Evolutionary conservation across 2,888 invertebrate species (phyloP).

Genomic region (Volucella zonaria): DNA sequence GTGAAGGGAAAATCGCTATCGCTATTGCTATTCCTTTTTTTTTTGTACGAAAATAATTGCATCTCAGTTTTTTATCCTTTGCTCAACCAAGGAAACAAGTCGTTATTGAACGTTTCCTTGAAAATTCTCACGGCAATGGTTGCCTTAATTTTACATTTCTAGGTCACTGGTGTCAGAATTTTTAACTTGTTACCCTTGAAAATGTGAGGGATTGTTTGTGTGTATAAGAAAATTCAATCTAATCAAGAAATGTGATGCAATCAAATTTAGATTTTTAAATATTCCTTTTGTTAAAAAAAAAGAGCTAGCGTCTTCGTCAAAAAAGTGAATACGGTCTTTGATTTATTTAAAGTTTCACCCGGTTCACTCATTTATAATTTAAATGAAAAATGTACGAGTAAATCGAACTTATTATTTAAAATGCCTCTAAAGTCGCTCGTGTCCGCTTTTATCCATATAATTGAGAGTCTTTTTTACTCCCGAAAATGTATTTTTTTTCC

Average conservation of each 20-base stretch:
- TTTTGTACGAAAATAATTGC: conserved; percentile 49
- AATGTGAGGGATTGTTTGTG: conserved; percentile 42
- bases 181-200: conserved; percentile 67
- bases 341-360: conserved; percentile 25
- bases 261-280: conserved; percentile 20
- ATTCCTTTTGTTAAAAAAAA: not conserved
- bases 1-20: conserved; percentile 17
- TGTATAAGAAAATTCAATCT: conserved; percentile 32
- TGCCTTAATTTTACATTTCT: conserved; percentile 27
- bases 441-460: conserved; percentile 27
- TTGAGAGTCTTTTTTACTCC: conserved; percentile 23
- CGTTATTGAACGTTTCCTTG: conserved; percentile 42
- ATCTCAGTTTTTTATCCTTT: conserved; percentile 12
- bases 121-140: conserved; percentile 31
- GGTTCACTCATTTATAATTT: conserved; percentile 15
- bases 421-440: conserved; percentile 37
- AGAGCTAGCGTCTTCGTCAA: too few species aligned
- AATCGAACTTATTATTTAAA: conserved; percentile 38
- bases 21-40: conserved; percentile 17
- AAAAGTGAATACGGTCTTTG: conserved; percentile 3
- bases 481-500: conserved; percentile 5
- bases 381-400: conserved; percentile 8
- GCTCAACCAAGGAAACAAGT: conserved; percentile 20
- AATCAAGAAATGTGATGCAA: conserved; percentile 63
- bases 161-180: conserved; percentile 27